Evolutionary conservation across 2,888 invertebrate genomes (phyloP).

Genomic region (Diadegma fenestrale): DNA sequence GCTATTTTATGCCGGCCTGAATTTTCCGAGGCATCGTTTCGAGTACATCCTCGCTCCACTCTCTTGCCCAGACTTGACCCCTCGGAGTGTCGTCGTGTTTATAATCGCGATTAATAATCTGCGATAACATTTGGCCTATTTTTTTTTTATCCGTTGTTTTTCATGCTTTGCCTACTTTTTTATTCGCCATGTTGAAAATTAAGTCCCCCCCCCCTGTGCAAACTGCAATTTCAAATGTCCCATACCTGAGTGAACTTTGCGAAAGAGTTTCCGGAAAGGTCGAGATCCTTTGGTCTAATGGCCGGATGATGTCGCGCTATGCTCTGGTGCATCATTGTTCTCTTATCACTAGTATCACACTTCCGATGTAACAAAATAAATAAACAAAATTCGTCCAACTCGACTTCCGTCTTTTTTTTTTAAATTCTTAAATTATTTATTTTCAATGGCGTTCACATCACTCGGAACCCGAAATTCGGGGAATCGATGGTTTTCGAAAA

Average conservation of each 20-base stretch:
- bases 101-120: conserved; percentile 26
- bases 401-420: neutral
- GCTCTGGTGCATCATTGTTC: conserved; percentile 65
- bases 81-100: conserved; percentile 14
- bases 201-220: neutral
- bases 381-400: neutral
- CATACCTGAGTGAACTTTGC: conserved; percentile 70
- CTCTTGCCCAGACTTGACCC: conserved; percentile 4
- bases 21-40: neutral
- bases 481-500: neutral
- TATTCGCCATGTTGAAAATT: neutral
- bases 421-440: neutral
- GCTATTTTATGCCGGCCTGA: neutral
- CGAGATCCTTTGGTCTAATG: conserved; percentile 71
- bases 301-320: conserved; percentile 65
- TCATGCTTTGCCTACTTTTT: neutral
- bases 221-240: neutral
- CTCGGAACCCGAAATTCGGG: neutral
- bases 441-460: neutral
- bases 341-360: conserved; percentile 8
- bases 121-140: conserved; percentile 3
- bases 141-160: neutral
- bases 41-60: neutral
- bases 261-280: conserved; percentile 65
- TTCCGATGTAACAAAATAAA: neutral